Evolutionary conservation across 1,140 invertebrate species (phyloP).

Genomic region (Ostrea edulis): DNA sequence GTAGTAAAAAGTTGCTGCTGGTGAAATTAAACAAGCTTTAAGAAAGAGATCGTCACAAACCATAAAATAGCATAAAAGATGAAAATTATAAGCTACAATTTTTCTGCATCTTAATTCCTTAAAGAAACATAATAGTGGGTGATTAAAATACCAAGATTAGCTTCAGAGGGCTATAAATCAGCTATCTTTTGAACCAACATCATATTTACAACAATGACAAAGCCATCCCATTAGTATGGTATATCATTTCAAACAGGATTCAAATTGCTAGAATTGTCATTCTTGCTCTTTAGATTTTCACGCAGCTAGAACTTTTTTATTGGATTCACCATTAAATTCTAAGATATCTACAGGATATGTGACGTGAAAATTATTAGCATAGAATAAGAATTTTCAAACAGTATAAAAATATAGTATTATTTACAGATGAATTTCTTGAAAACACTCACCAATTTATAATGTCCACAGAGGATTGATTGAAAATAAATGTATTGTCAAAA

Average conservation of each 20-base stretch:
- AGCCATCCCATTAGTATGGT: too few species aligned
- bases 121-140: background rate
- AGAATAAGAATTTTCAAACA: background rate
- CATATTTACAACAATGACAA: too few species aligned
- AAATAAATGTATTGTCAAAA: background rate
- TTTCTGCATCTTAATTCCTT: background rate
- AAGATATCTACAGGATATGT: background rate
- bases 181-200: too few species aligned
- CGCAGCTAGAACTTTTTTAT: background rate
- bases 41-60: background rate
- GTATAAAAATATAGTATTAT: background rate
- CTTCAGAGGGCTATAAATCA: too few species aligned
- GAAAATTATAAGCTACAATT: background rate
- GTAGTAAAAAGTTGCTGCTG: slow-evolving; percentile 24
- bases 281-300: background rate
- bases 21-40: slow-evolving; percentile 17
- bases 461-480: slow-evolving; percentile 26
- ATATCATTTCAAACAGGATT: too few species aligned
- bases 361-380: background rate
- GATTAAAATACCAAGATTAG: too few species aligned
- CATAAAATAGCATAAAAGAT: background rate
- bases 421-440: background rate
- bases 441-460: slow-evolving; percentile 1
- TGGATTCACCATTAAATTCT: background rate
- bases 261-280: background rate